These are phyloP conservation scores for Lepidocyrtinus sp. DNA, from an alignment of 2,888 invertebrate genomes.

Conservation along the genomic window DNA sequence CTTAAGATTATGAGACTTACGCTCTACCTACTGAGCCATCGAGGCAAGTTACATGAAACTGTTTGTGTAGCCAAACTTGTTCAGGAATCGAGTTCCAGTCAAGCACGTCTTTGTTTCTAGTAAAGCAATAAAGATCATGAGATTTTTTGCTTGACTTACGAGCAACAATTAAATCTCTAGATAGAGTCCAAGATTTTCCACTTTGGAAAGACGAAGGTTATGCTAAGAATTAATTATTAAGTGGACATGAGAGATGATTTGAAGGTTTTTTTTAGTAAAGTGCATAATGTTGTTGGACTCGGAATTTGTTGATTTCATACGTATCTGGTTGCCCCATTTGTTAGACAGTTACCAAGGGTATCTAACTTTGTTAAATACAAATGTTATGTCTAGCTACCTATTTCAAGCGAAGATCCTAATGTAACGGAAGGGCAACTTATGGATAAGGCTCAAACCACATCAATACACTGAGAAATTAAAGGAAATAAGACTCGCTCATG, in stretches of 20 bases:
- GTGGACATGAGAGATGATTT: too few relatives aligned
- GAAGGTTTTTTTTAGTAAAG: too few relatives aligned
- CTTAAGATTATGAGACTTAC: slow-evolving; percentile 94
- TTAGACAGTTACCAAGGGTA: too few relatives aligned
- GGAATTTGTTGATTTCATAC: too few relatives aligned
- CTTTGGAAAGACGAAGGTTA: too few relatives aligned
- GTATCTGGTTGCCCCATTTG: too few relatives aligned
- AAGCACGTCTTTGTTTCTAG: neutral
- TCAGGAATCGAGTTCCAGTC: neutral
- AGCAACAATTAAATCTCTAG: too few relatives aligned
- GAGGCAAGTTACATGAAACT: slow-evolving; percentile 30
- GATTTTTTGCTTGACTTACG: neutral
- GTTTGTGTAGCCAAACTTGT: neutral
- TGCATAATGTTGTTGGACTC: too few relatives aligned
- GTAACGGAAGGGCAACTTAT: slow-evolving; percentile 38
- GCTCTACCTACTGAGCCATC: slow-evolving; percentile 73
- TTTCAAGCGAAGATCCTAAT: slow-evolving; percentile 13
- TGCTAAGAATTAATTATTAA: too few relatives aligned
- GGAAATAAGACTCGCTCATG: neutral
- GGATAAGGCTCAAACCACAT: slow-evolving; percentile 31
- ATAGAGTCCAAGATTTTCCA: too few relatives aligned
- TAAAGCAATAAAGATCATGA: neutral
- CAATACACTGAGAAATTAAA: neutral
- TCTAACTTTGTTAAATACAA: too few relatives aligned
- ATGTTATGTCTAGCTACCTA: too few relatives aligned